These are phyloP conservation scores for Pecten maximus DNA, from an alignment of 2,888 invertebrate genomes.

Conservation along the genomic window DNA sequence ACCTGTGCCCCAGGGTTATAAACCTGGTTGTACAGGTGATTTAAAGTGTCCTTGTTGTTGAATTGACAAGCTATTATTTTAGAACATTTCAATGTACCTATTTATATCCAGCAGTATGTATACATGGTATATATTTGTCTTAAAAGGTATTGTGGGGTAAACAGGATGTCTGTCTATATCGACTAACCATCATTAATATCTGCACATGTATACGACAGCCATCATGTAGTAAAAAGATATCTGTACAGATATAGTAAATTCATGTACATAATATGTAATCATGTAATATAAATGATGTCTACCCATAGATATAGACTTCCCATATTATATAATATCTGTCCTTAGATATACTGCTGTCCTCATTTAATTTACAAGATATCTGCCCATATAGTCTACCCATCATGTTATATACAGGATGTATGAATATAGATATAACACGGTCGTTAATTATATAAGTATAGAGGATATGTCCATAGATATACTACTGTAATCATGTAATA, in stretches of 20 bases:
- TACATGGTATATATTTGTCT: not conserved
- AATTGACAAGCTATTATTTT: constrained; percentile 23
- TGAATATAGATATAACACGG: no score
- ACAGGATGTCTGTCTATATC: no score
- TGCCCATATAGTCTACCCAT: not conserved
- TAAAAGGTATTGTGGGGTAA: no score
- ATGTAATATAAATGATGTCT: not conserved
- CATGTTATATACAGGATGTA: not conserved
- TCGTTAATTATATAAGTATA: no score
- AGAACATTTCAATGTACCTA: not conserved
- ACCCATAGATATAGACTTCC: not conserved
- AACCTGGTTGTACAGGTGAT: not conserved
- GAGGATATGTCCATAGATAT: no score
- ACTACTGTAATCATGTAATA: no score
- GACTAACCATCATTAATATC: not conserved
- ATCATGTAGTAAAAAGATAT: no score
- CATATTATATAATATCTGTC: not conserved
- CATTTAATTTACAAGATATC: not conserved
- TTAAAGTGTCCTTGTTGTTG: not conserved
- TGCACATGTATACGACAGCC: no score
- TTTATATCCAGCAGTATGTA: not conserved
- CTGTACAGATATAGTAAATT: no score
- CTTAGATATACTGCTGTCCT: not conserved
- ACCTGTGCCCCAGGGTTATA: not conserved
- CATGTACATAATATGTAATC: not conserved